Evolutionary conservation across 2,797 vertebrate genomes (phyloP).

Genomic region (Todus mexicanus): DNA sequence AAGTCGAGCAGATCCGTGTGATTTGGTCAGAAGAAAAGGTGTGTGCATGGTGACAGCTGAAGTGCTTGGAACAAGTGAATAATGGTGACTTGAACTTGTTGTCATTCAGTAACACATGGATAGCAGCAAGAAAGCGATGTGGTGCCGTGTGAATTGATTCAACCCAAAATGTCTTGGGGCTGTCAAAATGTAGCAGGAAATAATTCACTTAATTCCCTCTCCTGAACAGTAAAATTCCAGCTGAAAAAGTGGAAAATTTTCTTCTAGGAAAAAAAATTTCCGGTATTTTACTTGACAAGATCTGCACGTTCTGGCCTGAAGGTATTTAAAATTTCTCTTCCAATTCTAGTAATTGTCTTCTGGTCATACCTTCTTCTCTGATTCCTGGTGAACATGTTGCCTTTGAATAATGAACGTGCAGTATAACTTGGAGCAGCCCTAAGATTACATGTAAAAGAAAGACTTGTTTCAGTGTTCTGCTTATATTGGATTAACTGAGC

Average conservation of each 20-base stretch:
- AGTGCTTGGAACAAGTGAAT: neutral
- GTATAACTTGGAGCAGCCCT: neutral
- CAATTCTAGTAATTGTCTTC: neutral
- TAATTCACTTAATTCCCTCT: neutral
- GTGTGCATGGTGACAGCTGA: neutral
- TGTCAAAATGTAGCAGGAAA: neutral
- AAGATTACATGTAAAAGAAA: neutral
- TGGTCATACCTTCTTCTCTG: neutral
- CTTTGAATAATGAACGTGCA: neutral
- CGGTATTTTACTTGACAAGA: neutral
- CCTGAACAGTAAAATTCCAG: neutral
- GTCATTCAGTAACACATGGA: rapidly evolving
- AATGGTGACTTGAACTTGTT: neutral
- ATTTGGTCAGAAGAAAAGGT: neutral
- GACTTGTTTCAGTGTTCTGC: neutral
- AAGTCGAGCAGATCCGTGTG: rapidly evolving
- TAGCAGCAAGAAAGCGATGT: neutral
- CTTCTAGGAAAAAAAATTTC: neutral
- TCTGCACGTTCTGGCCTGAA: neutral
- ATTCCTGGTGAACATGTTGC: neutral
- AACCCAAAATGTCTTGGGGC: neutral
- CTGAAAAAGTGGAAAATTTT: neutral
- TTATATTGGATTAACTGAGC: neutral
- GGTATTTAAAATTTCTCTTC: neutral
- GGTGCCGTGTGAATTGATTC: neutral